Base-by-base conservation (phyloP, 2,113 vertebrate genomes). In the Notarius lentiginosus region DNA sequence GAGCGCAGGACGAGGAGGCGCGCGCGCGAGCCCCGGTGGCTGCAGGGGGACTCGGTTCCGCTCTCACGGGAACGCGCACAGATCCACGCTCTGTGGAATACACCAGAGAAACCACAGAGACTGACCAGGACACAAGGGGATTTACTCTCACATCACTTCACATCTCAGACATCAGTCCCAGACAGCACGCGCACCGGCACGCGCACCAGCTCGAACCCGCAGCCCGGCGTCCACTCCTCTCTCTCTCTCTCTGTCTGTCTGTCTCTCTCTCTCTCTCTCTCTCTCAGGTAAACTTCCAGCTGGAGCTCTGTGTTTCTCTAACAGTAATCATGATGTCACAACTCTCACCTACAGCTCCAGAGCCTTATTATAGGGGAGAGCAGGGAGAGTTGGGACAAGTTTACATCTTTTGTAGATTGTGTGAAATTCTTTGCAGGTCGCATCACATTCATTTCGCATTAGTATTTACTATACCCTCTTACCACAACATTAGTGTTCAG, bases 171-270 rank as follows among this genome's bases (percentile, higher is more conserved):
- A 18, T 24, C 55, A 56, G 14, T 65, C 41, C 61, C 80, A 47
- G 81, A 83, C 81, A 83, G 61, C 60, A 60, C 60, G 41, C 60
- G 80, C 80, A 49, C 80, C 81, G 53, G 61, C 60, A 60, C 80
- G 41, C 80, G 80, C 80, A 49, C 80, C 80, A 17, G 80, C 58
- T 82, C 81, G 60, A 83, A 2, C 81, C 81, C 34, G 61, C 41
- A 66, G 60, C 47, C 61, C 24, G 61, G 24, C 60, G 6, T 66
- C 53, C 24, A 20, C 22, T 17, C 41, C 41, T 41, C 41, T 41
- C 41, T 41, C 30, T 49, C 15, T 17, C 81, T 41, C 30, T 49
- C 15, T 17, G 61, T 41, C 30, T 49, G n/a, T n/a, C n/a, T n/a
- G n/a, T n/a, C 14, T 17, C 81, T 41, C 41, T 41, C 0, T 41